Evolutionary conservation across 2,888 invertebrate species (phyloP), one percentile per base, ranked within the genome.

Genomic region (Itoplectis maculator): DNA sequence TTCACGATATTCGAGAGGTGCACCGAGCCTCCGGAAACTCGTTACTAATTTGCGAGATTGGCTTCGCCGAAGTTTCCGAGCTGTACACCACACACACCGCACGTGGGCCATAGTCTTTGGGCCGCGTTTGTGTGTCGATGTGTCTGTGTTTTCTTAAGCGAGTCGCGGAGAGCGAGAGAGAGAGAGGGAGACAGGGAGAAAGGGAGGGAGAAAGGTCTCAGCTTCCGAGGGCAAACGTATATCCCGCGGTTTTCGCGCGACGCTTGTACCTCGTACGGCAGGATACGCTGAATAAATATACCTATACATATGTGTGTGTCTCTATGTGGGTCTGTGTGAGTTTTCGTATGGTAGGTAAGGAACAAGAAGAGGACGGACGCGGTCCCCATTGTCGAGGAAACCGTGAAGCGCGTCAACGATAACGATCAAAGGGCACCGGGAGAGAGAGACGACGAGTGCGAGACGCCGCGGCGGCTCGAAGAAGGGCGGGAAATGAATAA

Each of bases 11-110:
- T 23, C 63, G 18, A 56, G 35, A n/a, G 29, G 15, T 37, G 49
- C 23, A 23, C 42, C 74, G 37, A 18, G 73, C 37, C 70, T 73
- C 54, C 72, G 80, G 81, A 76, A 82, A 82, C 82, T 81, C 83
- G 75, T 83, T 82, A 82, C 78, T 78, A 78, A 82, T 82, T 82
- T 78, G 74, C 70, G 74, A 82, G 70, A 81, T 81, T 81, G 81
- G 81, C 81, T 81, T 78, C 56, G 68, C 68, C 77, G 40, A 81
- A 81, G 73, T 81, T 81, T 81, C 77, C 63, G 5, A 51, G 68
- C 51, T 51, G 15, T 72, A 54, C 66, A n/a, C n/a, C n/a, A n/a
- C 45, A 23, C 23, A 56, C 45, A 51, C 35, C 29, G 54, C 79
- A 45, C 61, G 37, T 37, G 61, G 47, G 15, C 69, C 29, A 65